These are phyloP conservation scores for Apamea epomidion DNA, from an alignment of 2,888 invertebrate species.

Conservation along the genomic window DNA sequence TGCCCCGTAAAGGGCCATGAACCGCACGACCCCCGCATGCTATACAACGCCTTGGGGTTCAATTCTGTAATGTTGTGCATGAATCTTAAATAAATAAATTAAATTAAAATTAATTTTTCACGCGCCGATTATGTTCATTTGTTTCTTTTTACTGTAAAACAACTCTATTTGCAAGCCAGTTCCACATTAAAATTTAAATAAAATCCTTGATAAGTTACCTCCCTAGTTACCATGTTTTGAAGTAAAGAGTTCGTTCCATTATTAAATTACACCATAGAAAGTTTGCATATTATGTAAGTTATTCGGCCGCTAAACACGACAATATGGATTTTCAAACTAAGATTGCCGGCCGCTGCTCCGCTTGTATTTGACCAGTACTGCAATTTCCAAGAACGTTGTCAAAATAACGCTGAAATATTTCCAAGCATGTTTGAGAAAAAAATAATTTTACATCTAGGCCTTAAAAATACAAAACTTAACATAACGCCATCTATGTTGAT, in stretches of 20 bases:
- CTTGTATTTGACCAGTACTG: not conserved
- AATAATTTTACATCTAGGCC: not conserved
- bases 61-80: too few species aligned
- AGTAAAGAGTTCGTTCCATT: not conserved
- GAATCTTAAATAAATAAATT: too few species aligned
- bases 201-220: not conserved
- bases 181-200: not conserved
- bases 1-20: too few species aligned
- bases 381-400: not conserved
- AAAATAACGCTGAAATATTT: not conserved
- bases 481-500: slow-evolving; percentile 29
- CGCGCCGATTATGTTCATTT: not conserved
- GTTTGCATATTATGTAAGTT: not conserved
- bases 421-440: not conserved
- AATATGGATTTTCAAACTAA: too few species aligned
- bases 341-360: not conserved
- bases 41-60: too few species aligned
- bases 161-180: not conserved
- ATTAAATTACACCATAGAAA: not conserved
- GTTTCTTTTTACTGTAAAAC: not conserved
- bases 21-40: too few species aligned
- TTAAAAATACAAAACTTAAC: not conserved
- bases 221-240: not conserved
- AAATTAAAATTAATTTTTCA: too few species aligned
- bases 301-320: not conserved